Base-by-base conservation (phyloP, 2,888 invertebrate genomes). In the Alentia gelatinosa region DNA sequence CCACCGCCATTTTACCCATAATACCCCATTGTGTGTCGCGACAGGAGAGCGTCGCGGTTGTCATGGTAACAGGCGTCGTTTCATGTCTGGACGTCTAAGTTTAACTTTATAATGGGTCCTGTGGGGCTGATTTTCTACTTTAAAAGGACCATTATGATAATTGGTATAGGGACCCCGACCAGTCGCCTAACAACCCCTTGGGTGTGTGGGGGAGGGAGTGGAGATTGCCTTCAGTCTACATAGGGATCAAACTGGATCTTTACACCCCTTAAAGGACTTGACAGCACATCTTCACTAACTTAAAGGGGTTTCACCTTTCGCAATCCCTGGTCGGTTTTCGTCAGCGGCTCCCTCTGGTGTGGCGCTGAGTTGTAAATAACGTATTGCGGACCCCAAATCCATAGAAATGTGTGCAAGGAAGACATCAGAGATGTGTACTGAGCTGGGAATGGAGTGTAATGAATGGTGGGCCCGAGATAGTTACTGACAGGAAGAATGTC, bases 11-110 rank as follows among this genome's bases (percentile, higher is more conserved):
- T 86, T 19, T 42, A 47, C 47, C 86, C 86, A 86, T 47, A 42
- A 86, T 86, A 47, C 86, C 47, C 47, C 30, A 50, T 79, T 79
- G 79, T 79, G 23, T 39, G 79, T 15, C 37, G 7, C 26, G 79
- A 35, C 79, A 79, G n/a, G 79, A 39, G 37, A 79, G 39, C 79
- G 79, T 39, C 79, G 79, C 68, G 79, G 79, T 39, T 79, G 79
- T 79, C 79, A 79, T 79, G 39, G 79, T 9, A 3, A 39, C 37
- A 39, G 79, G 79, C 79, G 79, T 79, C 79, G 37, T 26, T 12
- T 19, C 79, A 39, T 79, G 79, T 79, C 79, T 37, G 37, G 79
- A 68, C 68, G 68, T 9, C 68, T 30, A 68, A 68, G 68, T 68
- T 68, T 68, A 68, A 68, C 68, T 68, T 15, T 26, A 68, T 68